These are phyloP conservation scores for Botrylloides violaceus DNA, from an alignment of 23 tunicate species.

Conservation along the genomic window DNA sequence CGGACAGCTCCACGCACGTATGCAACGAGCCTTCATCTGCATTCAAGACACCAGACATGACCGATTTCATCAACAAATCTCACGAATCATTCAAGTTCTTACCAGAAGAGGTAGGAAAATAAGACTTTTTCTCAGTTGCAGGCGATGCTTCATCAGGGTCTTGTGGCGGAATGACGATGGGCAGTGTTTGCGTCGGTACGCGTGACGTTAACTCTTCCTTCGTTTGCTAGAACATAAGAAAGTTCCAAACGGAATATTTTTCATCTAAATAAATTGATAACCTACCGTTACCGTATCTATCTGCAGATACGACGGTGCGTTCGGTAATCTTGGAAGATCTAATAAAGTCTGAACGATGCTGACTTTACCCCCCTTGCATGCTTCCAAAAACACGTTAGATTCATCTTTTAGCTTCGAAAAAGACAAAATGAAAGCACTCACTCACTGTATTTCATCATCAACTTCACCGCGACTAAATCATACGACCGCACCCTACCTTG, in stretches of 20 bases:
- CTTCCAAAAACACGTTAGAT: constrained; percentile 87
- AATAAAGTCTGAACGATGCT: constrained; percentile 71
- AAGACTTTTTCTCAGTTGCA: neutral
- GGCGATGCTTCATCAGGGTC: constrained; percentile 74
- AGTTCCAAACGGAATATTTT: too few species aligned
- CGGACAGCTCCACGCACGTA: constrained; percentile 29
- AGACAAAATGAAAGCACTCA: neutral
- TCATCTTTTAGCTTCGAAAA: constrained; percentile 76
- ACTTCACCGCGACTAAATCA: neutral
- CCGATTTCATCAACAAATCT: too few species aligned
- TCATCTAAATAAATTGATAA: neutral
- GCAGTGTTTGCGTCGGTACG: constrained; percentile 81
- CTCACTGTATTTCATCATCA: neutral
- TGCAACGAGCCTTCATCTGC: neutral
- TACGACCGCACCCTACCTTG: constrained; percentile 31
- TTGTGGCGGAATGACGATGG: constrained; percentile 90
- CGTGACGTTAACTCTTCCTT: constrained; percentile 24
- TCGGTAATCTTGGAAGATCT: constrained; percentile 47
- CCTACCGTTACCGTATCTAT: neutral
- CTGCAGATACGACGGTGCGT: constrained; percentile 7
- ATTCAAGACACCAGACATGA: too few species aligned
- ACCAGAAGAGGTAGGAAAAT: too few species aligned
- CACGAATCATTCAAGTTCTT: too few species aligned
- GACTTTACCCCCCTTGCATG: constrained; percentile 85
- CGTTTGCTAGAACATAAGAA: neutral